phyloP scores from a whole-genome alignment of 2,113 vertebrate genomes.

The Papio anubis region DNA sequence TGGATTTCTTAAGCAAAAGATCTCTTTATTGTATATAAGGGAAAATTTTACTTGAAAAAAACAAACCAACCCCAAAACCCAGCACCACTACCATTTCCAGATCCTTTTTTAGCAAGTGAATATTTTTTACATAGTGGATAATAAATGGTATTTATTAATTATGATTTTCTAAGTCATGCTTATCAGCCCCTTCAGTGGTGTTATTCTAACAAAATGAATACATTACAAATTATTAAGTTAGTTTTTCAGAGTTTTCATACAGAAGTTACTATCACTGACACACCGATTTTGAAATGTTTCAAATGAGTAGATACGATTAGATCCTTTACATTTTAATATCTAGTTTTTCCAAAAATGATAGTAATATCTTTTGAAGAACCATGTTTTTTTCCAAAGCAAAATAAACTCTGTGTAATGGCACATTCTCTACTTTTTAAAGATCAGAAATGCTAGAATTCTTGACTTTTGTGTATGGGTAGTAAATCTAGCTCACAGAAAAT shows the following conservation, averaged over 20 bases:
- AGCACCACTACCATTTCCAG: background rate
- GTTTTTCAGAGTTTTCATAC: background rate
- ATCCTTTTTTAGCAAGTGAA: background rate
- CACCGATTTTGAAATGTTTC: constrained; percentile 17
- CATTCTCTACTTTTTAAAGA: background rate
- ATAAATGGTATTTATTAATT: background rate
- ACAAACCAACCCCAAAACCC: background rate
- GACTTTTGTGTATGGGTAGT: background rate
- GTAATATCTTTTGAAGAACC: background rate
- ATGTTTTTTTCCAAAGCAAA: background rate
- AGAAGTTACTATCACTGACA: background rate
- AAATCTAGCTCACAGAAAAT: background rate
- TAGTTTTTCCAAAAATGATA: background rate
- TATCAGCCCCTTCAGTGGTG: background rate
- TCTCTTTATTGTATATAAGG: background rate
- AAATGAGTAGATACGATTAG: background rate
- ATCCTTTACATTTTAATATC: constrained; percentile 9
- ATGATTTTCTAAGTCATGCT: constrained; percentile 4
- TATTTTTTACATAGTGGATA: constrained; percentile 23
- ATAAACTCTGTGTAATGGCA: background rate
- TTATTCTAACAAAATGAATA: background rate
- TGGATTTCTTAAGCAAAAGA: background rate
- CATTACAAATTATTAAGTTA: background rate
- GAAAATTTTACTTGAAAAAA: background rate
- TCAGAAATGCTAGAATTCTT: background rate